Evolutionary conservation across 2,797 vertebrate genomes (phyloP).

Genomic region (Ficedula albicollis): DNA sequence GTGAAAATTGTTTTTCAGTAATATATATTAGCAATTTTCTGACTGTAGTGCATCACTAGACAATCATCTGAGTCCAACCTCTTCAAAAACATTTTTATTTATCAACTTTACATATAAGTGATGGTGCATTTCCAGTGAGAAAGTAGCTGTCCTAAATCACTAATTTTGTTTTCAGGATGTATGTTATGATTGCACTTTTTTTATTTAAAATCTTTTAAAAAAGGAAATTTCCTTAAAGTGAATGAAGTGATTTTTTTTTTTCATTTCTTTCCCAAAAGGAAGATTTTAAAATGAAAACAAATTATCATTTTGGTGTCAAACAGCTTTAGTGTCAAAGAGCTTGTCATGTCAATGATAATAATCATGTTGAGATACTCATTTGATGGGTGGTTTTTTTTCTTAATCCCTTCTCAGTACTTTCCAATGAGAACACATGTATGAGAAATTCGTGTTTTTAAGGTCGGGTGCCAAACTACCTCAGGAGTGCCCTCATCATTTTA

Average conservation of each 20-base stretch:
- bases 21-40: not conserved
- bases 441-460: not conserved
- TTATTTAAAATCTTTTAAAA: not conserved
- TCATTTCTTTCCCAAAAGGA: not conserved
- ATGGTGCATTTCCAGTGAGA: not conserved
- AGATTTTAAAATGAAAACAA: not conserved
- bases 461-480: not conserved
- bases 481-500: not conserved
- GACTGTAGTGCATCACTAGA: not conserved
- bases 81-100: not conserved
- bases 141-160: not conserved
- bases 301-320: not conserved
- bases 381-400: accelerated
- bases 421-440: not conserved
- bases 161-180: not conserved
- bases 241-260: not conserved
- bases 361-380: not conserved
- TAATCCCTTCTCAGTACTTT: not conserved
- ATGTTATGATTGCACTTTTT: not conserved
- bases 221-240: not conserved
- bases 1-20: not conserved
- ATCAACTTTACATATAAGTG: not conserved
- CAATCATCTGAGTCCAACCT: not conserved
- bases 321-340: not conserved
- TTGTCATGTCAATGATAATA: not conserved